Base-by-base conservation (phyloP, 2,797 vertebrate genomes). In the Parauchenoglanis ngamensis region DNA sequence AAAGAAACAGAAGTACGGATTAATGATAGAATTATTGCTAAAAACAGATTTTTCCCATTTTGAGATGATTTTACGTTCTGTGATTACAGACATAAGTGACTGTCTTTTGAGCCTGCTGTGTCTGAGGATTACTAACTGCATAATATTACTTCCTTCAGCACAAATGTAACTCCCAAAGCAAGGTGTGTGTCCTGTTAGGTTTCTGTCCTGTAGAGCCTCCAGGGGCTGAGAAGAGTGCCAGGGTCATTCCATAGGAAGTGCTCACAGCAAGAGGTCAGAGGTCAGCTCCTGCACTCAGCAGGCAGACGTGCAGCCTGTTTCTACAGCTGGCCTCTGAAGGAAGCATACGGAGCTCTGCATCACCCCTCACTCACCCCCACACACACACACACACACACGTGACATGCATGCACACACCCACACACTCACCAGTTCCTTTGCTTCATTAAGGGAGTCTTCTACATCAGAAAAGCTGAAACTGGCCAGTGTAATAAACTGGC, bases 401-500 rank as follows among this genome's bases (percentile, higher is more conserved):
- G 12, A 54, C 52, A 61, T 61, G 59, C 15, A 28, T 6, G 28
- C 52, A 3, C 31, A 21, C 85, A 17, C 61, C 3, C 49, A 52
- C 65, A 23, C 2, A 28, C 96, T 96, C 93, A 99, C 98, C 96
- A 99, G 95, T 28, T 99, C 98, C 93, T 97, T 99, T 35, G 98
- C 97, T 94, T 99, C 98, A 0, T 85, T 90, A 85, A 99, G 96
- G 67, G 98, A 98, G 93, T 99, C 98, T 92, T 99, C 98, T 0
- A 99, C 97, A 0, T 99, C 98, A 0, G 98, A 99, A 95, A 99
- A 99, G 94, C 98, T 98, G 95, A 99, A 99, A 94, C 98, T 98
- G 92, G 98, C 98, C 88, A 99, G 92, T 0, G 98, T 98, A 95
- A 99, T 96, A 94, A 99, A 99, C 95, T 99, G 98, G 95, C 98